These are phyloP conservation scores for Pseudorhombus dupliciocellatus DNA, from an alignment of 2,113 vertebrate species.

Conservation along the genomic window DNA sequence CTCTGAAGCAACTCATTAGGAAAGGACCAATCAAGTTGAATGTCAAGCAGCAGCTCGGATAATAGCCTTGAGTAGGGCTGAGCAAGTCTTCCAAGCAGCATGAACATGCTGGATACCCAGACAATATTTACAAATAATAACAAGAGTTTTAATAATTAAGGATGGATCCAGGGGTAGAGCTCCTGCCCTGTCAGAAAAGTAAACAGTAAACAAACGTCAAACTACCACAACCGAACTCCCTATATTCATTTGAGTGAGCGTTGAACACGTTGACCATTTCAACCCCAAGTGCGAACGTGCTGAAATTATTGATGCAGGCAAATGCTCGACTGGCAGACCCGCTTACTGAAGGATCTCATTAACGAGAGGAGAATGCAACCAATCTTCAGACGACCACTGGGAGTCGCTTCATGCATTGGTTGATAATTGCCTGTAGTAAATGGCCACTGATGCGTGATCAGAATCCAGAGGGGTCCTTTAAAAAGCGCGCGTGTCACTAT, in stretches of 20 bases:
- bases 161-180: too few species aligned
- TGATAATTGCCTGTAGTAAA: conserved; percentile 42
- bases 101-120: background rate
- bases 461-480: conserved; percentile 41
- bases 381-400: conserved; percentile 19
- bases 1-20: background rate
- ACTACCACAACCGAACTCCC: too few species aligned
- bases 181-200: too few species aligned
- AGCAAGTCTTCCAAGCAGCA: background rate
- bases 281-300: background rate
- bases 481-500: conserved; percentile 34
- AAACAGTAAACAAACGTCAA: too few species aligned
- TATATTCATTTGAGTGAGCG: too few species aligned
- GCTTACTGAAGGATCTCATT: conserved; percentile 2
- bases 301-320: background rate
- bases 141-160: too few species aligned
- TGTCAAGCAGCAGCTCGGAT: background rate
- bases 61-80: background rate
- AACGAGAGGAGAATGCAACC: conserved; percentile 27
- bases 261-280: too few species aligned
- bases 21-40: background rate
- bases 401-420: conserved; percentile 41
- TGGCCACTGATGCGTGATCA: conserved; percentile 42
- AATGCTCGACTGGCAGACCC: conserved; percentile 3
- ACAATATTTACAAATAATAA: background rate